Conservation (phyloP, 2,797 vertebrate genomes). For the Acanthurus lineatus region DNA sequence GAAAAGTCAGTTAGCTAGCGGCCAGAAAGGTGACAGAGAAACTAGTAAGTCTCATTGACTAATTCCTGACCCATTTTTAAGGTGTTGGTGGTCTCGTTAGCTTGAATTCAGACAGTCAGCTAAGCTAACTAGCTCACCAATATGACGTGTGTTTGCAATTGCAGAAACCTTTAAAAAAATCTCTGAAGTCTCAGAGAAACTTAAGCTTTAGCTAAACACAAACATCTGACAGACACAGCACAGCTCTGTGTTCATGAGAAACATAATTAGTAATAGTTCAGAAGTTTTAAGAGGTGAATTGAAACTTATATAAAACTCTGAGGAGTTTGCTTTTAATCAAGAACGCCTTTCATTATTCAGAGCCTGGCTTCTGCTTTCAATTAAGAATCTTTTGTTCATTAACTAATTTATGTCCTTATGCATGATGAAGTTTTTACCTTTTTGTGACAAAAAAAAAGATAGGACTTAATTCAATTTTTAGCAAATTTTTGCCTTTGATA, state of each 20-base stretch:
- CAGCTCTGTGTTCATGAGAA: background rate
- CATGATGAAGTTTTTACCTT: background rate
- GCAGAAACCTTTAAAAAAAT: background rate
- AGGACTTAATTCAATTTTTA: no score
- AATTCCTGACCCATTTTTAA: no score
- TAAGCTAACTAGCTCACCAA: background rate
- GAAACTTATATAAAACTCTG: constrained; percentile 14
- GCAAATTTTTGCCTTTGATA: no score
- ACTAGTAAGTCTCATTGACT: no score
- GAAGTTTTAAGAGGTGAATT: constrained; percentile 12
- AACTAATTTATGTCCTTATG: background rate
- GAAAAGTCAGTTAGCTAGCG: background rate
- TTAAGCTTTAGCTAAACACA: background rate
- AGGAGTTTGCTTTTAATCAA: constrained; percentile 11
- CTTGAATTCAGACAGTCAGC: background rate
- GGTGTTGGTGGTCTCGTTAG: no score
- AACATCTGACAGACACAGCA: background rate
- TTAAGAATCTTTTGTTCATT: constrained; percentile 55
- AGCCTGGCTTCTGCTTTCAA: constrained; percentile 47
- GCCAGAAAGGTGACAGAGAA: background rate
- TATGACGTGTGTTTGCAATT: background rate
- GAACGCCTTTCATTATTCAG: constrained; percentile 55
- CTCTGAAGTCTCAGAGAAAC: background rate
- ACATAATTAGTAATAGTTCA: background rate
- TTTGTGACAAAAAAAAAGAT: no score